Base-by-base conservation (phyloP, 2,797 vertebrate genomes). In the Thaleichthys pacificus region DNA sequence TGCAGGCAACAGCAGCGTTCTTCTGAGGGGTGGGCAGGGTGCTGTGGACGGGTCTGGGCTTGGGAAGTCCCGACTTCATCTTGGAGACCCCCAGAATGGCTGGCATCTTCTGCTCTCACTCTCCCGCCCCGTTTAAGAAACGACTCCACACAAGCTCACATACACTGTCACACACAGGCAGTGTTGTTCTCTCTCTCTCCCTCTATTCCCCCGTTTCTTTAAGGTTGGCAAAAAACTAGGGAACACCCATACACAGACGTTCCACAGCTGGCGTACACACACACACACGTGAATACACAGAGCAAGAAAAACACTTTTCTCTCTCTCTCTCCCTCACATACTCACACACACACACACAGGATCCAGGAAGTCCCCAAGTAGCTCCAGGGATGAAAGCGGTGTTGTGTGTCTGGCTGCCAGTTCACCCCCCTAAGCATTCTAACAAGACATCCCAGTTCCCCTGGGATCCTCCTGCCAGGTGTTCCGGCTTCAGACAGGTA, bases 41-140 rank as follows among this genome's bases (percentile, higher is more conserved):
- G 24, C 95, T 98, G 92, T 98, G 96, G 72, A 98, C 92, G 58
- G 97, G 97, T 93, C 96, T 97, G 82, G 97, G 96, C 86, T 97
- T 98, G 74, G 97, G 96, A 84, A 98, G 95, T 93, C 97, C 97
- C 5, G 97, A 98, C 91, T 98, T 98, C 96, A 98, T 98, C 89
- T 96, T 97, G 86, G 96, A 95, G 88, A 93, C 94, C 84, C 96
- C 95, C 88, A 98, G 94, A 91, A 99, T 95, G 91, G 96, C 95
- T 91, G 97, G 96, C 97, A 99, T 98, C 91, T 96, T 98, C 93
- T 73, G 79, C 81, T 81, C 79, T 3, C 6, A 24, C 14, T 66
- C 24, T 51, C 47, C 47, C 19, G 75, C 32, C 24, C 70, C 60
- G 65, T 26, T 60, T 49, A 61, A 57, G 51, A 70, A 24, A 9